These are phyloP conservation scores for Sylvietta virens DNA, from an alignment of 2,113 vertebrate genomes.

Conservation along the genomic window DNA sequence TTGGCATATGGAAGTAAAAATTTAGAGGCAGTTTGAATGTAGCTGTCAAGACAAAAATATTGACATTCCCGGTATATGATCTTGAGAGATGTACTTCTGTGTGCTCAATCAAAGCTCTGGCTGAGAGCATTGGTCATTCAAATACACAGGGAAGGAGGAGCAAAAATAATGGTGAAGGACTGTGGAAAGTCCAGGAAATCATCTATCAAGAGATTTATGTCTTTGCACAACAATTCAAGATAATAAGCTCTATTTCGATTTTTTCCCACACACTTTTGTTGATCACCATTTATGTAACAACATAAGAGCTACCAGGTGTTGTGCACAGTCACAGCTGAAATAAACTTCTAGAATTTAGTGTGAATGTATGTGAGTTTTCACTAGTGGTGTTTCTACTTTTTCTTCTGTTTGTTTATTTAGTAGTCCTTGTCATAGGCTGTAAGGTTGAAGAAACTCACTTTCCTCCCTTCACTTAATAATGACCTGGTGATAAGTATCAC, in stretches of 20 bases:
- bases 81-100: not conserved
- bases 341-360: not conserved
- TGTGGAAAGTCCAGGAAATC: not conserved
- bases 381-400: not conserved
- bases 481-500: not conserved
- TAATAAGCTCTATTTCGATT: fast-evolving
- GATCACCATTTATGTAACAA: not conserved
- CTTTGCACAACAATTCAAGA: not conserved
- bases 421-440: not conserved
- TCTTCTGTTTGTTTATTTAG: not conserved
- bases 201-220: not conserved
- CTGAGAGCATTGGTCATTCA: not conserved
- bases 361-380: not conserved
- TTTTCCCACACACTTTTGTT: fast-evolving
- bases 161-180: not conserved
- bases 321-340: not conserved
- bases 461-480: not conserved
- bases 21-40: not conserved
- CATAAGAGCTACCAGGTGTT: not conserved
- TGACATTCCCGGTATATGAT: not conserved
- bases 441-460: not conserved
- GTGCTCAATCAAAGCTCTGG: not conserved
- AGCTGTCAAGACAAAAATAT: not conserved
- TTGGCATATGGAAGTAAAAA: not conserved
- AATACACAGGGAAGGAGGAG: not conserved